Percentiles rank a stretch among this genome's conserved stretches.
These are phyloP conservation scores for Bradypodion pumilum DNA, from an alignment of 2,797 vertebrate species.

Conservation along the genomic window DNA sequence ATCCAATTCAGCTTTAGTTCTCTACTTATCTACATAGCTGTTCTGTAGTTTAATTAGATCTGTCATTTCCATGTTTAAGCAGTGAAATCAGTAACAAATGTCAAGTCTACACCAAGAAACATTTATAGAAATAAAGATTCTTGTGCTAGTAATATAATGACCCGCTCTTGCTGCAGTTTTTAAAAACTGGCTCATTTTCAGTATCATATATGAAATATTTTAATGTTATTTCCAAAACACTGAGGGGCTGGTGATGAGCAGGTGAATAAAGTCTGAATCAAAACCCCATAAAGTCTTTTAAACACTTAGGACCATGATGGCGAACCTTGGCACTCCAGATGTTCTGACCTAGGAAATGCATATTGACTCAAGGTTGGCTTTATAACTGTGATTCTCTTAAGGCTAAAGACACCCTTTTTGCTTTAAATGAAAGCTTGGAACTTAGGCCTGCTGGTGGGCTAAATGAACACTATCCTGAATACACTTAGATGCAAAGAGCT, in stretches of 20 bases:
- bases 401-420: background rate
- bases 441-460: no score
- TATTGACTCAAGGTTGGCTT: background rate
- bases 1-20: conserved; percentile 16
- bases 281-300: background rate
- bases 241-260: conserved; percentile 1
- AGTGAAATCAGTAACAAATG: conserved; percentile 4
- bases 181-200: conserved; percentile 11
- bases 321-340: no score
- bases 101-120: conserved; percentile 18
- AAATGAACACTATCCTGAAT: no score
- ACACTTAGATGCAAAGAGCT: no score
- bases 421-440: background rate
- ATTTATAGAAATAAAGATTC: conserved; percentile 16
- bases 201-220: background rate
- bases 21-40: conserved; percentile 10
- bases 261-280: background rate
- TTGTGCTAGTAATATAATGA: background rate
- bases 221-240: background rate
- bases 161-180: background rate
- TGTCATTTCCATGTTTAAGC: conserved; percentile 6
- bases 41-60: conserved; percentile 27
- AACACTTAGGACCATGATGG: no score
- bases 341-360: background rate
- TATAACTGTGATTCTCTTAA: background rate